These are phyloP conservation scores for Caenorhabditis tropicalis DNA, from an alignment of 1,140 invertebrate species.

Conservation along the genomic window DNA sequence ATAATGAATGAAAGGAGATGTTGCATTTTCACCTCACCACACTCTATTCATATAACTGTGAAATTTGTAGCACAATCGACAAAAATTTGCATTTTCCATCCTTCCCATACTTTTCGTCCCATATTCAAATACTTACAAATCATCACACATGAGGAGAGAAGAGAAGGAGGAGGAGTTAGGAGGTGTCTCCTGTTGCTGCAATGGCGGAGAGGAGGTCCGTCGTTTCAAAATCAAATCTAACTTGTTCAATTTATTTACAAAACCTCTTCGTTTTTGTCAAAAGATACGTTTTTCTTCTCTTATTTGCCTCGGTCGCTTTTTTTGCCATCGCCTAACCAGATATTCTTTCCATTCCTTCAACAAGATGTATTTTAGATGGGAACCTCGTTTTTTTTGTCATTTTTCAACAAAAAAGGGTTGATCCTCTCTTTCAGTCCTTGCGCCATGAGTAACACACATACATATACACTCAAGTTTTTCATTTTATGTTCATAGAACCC, in stretches of 20 bases:
- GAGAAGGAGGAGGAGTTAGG: not conserved
- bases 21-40: no score
- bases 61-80: not conserved
- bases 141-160: not conserved
- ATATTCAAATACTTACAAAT: no score
- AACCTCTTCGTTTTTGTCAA: constrained; percentile 36
- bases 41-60: constrained; percentile 1
- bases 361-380: not conserved
- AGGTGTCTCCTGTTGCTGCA: not conserved
- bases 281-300: not conserved
- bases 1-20: no score
- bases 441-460: not conserved
- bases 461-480: not conserved
- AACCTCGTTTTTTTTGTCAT: not conserved
- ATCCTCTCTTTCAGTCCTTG: not conserved
- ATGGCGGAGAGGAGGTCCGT: not conserved
- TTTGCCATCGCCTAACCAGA: not conserved
- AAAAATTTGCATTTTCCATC: constrained; percentile 31
- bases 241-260: constrained; percentile 41
- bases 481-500: not conserved
- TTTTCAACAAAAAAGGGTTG: not conserved
- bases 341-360: constrained; percentile 9
- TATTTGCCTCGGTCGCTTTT: not conserved
- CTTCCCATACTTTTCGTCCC: no score
- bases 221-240: constrained; percentile 33